These are phyloP conservation scores for Sebastes taczanowskii DNA, from an alignment of 2,797 vertebrate species.

Conservation along the genomic window DNA sequence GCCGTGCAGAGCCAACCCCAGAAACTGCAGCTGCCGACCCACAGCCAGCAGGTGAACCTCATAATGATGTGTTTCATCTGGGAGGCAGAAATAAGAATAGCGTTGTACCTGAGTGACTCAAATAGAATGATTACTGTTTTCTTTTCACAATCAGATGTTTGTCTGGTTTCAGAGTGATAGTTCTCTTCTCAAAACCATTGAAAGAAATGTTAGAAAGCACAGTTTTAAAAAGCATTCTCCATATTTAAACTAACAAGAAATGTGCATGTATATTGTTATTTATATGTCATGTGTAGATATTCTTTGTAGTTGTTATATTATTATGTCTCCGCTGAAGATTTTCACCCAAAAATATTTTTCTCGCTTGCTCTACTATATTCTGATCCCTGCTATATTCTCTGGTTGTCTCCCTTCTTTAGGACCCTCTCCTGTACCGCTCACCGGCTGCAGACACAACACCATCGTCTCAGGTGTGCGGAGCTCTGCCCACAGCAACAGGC, in stretches of 20 bases:
- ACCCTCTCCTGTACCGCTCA: constrained; percentile 74
- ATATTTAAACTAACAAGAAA: not conserved
- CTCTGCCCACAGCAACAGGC: too few relatives aligned
- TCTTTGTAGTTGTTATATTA: not conserved
- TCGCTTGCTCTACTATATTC: not conserved
- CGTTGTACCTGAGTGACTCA: not conserved
- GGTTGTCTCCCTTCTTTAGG: not conserved
- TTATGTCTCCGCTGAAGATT: not conserved
- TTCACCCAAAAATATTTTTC: not conserved
- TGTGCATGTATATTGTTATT: not conserved
- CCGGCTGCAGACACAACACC: constrained; percentile 76
- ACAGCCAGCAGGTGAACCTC: constrained; percentile 83
- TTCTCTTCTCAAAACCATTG: not conserved
- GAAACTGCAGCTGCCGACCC: constrained; percentile 73
- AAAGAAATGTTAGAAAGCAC: not conserved
- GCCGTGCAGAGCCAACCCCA: constrained; percentile 79
- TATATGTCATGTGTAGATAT: not conserved
- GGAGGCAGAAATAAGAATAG: not conserved
- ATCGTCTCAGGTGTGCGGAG: constrained; percentile 56
- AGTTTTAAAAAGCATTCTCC: not conserved
- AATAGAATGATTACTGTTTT: constrained; percentile 24
- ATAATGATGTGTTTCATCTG: constrained; percentile 26
- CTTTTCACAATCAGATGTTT: not conserved
- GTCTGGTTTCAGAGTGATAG: not conserved
- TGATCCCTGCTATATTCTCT: not conserved